Conservation (phyloP, 2,113 vertebrate genomes). For the Ifrita kowaldi region DNA sequence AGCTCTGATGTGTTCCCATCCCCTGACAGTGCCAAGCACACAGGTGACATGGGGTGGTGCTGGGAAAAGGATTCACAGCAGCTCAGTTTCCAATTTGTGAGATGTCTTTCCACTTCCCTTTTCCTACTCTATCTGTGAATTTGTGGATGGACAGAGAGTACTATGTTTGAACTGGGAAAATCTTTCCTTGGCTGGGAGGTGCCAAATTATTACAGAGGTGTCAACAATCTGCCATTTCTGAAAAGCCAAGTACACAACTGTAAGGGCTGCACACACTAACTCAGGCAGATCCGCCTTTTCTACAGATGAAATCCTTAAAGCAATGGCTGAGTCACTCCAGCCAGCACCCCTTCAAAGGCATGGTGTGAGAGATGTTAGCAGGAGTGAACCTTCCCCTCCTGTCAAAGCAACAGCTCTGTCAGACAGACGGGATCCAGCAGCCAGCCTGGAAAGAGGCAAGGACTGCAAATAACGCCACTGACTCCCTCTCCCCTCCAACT, state of each 20-base stretch:
- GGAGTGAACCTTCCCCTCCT: not conserved
- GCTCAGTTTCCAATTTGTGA: not conserved
- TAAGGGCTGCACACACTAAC: not conserved
- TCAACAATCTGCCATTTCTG: not conserved
- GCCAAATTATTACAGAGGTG: not conserved
- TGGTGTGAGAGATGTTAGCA: accelerated
- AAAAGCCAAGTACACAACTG: not conserved
- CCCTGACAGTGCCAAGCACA: not conserved
- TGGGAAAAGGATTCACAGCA: not conserved
- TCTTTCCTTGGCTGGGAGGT: not conserved
- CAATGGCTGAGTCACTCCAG: accelerated
- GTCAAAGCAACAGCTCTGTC: not conserved
- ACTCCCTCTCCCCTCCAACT: not conserved
- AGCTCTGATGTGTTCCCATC: not conserved
- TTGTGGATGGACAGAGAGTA: not conserved
- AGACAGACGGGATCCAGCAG: not conserved
- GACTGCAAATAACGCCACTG: not conserved
- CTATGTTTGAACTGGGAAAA: not conserved
- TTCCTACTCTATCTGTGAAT: not conserved
- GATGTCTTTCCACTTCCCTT: not conserved
- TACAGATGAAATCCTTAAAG: not conserved
- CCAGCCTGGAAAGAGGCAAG: not conserved
- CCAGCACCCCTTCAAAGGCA: not conserved
- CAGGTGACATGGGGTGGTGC: not conserved
- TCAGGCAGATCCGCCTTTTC: not conserved